Conservation (phyloP, 2,113 vertebrate genomes). For the Eulacestoma nigropectus region DNA sequence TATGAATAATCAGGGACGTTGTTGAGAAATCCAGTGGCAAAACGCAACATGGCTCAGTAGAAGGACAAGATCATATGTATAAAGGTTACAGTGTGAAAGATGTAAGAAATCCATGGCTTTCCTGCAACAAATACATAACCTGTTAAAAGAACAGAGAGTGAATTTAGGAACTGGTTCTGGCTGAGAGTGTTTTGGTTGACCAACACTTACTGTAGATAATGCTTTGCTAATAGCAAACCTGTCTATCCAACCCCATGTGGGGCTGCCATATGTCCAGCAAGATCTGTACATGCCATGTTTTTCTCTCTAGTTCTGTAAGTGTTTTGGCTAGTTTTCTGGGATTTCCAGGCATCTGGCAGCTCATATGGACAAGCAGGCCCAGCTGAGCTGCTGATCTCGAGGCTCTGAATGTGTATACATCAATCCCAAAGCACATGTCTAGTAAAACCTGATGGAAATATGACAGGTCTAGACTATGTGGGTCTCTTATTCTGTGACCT, state of each 20-base stretch:
- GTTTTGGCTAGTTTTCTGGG: background rate
- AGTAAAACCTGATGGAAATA: background rate
- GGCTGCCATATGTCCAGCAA: background rate
- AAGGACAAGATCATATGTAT: background rate
- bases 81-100: background rate
- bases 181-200: background rate
- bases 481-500: background rate
- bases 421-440: background rate
- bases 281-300: background rate
- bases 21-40: background rate
- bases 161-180: background rate
- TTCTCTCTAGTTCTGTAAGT: background rate
- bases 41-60: background rate
- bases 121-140: background rate
- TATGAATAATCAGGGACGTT: background rate
- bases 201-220: background rate
- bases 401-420: rapidly evolving
- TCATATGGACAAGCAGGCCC: background rate
- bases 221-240: background rate
- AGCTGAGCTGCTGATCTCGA: background rate
- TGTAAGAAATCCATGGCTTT: background rate
- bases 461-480: background rate
- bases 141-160: background rate
- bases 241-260: background rate
- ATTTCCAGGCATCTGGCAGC: constrained; percentile 3